These are phyloP conservation scores for Erebia epiphron DNA, from an alignment of 2,888 invertebrate genomes.

Conservation along the genomic window DNA sequence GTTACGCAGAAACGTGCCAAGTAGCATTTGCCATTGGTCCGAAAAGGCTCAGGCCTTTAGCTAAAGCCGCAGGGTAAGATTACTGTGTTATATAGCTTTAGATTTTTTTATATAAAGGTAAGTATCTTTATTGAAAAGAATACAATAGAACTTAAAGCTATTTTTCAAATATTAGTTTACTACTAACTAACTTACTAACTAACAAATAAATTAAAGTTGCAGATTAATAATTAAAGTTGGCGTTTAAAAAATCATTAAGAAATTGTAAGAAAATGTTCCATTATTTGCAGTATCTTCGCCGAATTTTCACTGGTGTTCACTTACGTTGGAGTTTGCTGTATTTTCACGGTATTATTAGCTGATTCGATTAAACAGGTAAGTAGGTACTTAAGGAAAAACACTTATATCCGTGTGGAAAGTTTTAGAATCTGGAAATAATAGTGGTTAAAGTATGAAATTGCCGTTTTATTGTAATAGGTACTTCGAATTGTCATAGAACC, in stretches of 20 bases:
- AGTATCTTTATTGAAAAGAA: too few species aligned
- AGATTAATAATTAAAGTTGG: too few species aligned
- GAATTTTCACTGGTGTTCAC: constrained; percentile 86
- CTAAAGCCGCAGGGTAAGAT: constrained; percentile 62
- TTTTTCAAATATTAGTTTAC: too few species aligned
- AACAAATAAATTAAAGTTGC: too few species aligned
- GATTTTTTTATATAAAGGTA: too few species aligned
- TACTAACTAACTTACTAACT: too few species aligned
- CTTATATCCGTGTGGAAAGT: not conserved
- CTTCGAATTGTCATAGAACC: too few species aligned
- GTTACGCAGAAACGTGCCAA: constrained; percentile 85
- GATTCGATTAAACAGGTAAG: constrained; percentile 85
- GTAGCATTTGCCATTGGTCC: constrained; percentile 84
- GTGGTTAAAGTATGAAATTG: too few species aligned
- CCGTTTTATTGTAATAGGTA: too few species aligned
- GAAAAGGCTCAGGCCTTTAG: constrained; percentile 66
- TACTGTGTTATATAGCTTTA: not conserved
- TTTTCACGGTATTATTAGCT: constrained; percentile 90
- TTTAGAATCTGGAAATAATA: constrained; percentile 10
- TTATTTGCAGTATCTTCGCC: constrained; percentile 73
- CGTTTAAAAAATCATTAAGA: not conserved
- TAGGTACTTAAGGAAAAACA: too few species aligned
- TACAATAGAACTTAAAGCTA: too few species aligned
- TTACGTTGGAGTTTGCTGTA: constrained; percentile 87
- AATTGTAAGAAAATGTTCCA: not conserved